Base-by-base conservation (phyloP, 2,888 invertebrate species). In the Coelinius sp. region DNA sequence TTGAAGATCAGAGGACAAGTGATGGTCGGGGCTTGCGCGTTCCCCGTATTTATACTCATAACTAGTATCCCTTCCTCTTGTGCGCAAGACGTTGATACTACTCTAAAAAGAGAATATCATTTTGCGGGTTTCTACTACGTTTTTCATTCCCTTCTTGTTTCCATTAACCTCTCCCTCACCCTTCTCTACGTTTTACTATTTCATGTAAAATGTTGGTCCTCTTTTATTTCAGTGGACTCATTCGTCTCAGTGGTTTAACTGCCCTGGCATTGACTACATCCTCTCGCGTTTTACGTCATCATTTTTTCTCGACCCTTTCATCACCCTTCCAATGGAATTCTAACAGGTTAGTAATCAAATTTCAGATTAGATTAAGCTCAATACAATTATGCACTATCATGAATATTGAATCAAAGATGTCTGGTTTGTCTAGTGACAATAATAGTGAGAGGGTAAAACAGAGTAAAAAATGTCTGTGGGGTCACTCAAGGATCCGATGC, bases 1-100 rank as follows among this genome's bases (percentile, higher is more conserved):
- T 82, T 83, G 83, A 80, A 81, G 83, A 81, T 85, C 83, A 84
- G 81, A 85, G 84, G 80, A 81, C 83, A 83, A 85, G 79, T 86
- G 86, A 84, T 84, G 81, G 80, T 82, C 79, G 81, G 84, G 81
- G 83, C 84, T 85, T 83, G 85, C 85, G 86, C 85, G 80, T 72
- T 31, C 12, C 77, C 80, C 73, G 81, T 81, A 84, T 85, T 85
- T 86, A 85, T 85, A 85, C 82, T 68, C 74, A 75, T 75, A n/a
- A 7, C 70, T 64, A 68, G 22, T n/a, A 46, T 56, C 68, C 70
- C 75, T 70, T 69, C 73, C 65, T 73, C 69, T 68, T 66, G 65
- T 63, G 46, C 70, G 27, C 38, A 53, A 59, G 24, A 20, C 70
- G 22, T 44, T 41, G 20, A 64, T 65, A 46, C 63, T 44, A 68